Percentiles rank a stretch among this genome's conserved stretches.
These are phyloP conservation scores for Melikaiella ostensackeni DNA, from an alignment of 2,888 invertebrate species.

Conservation along the genomic window DNA sequence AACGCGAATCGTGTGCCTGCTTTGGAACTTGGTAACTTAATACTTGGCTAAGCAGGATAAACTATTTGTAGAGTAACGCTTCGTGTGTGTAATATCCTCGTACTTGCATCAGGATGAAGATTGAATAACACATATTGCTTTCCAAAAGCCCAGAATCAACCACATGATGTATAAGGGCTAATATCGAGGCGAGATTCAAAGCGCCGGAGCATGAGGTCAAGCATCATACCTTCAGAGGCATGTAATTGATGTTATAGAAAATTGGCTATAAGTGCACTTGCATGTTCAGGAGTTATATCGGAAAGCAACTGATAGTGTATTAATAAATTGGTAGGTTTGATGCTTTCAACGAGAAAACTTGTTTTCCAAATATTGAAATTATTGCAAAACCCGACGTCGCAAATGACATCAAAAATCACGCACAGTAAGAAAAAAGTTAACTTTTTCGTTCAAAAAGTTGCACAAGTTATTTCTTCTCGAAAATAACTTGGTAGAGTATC, in stretches of 20 bases:
- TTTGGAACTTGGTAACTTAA: conserved; percentile 28
- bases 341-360: neutral
- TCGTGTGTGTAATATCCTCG: conserved; percentile 16
- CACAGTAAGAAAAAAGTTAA: too few relatives aligned
- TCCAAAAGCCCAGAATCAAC: conserved; percentile 4
- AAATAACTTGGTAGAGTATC: too few relatives aligned
- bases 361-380: too few relatives aligned
- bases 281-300: neutral
- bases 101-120: conserved; percentile 6
- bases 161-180: neutral
- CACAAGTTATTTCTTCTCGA: too few relatives aligned
- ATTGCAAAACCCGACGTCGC: too few relatives aligned
- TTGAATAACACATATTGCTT: conserved; percentile 25
- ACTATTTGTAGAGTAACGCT: conserved; percentile 36
- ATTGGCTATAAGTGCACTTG: neutral
- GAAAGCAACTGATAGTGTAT: neutral
- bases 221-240: neutral
- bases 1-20: conserved; percentile 6
- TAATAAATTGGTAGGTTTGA: too few relatives aligned
- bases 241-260: neutral
- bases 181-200: neutral
- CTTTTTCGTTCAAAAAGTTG: too few relatives aligned
- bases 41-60: conserved; percentile 37
- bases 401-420: too few relatives aligned
- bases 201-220: neutral